phyloP scores from a whole-genome alignment of 2,797 vertebrate genomes.

The Pogoniulus pusillus region DNA sequence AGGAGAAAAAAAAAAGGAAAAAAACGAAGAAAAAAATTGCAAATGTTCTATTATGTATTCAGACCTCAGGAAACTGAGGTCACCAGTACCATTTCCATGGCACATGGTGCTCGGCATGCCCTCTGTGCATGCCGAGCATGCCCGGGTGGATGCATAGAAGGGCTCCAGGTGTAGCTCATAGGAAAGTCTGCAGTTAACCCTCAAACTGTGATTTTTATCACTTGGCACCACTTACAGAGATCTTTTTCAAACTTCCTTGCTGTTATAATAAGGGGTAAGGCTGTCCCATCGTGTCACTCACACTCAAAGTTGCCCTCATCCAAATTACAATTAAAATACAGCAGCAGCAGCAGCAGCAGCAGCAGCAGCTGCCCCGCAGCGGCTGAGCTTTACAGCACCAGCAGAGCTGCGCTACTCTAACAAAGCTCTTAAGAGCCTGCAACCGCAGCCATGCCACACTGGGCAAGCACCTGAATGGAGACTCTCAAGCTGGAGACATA shows the following conservation, averaged over 20 bases:
- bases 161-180: neutral
- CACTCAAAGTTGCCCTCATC: neutral
- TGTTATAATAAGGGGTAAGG: neutral
- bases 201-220: neutral
- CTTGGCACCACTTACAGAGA: neutral
- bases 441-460: rapidly evolving
- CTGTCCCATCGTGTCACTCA: neutral
- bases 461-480: neutral
- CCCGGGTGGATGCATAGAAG: rapidly evolving
- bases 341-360: neutral
- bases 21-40: neutral
- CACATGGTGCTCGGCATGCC: neutral
- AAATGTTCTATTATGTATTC: neutral
- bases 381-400: neutral
- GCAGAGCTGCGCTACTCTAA: neutral
- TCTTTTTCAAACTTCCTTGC: neutral
- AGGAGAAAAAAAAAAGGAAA: neutral
- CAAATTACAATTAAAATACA: neutral
- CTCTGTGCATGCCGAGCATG: neutral
- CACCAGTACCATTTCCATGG: neutral
- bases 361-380: rapidly evolving
- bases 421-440: neutral
- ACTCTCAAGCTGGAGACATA: neutral
- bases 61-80: neutral
- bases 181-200: neutral